These are phyloP conservation scores for Anableps anableps DNA, from an alignment of 2,797 vertebrate species.

Conservation along the genomic window DNA sequence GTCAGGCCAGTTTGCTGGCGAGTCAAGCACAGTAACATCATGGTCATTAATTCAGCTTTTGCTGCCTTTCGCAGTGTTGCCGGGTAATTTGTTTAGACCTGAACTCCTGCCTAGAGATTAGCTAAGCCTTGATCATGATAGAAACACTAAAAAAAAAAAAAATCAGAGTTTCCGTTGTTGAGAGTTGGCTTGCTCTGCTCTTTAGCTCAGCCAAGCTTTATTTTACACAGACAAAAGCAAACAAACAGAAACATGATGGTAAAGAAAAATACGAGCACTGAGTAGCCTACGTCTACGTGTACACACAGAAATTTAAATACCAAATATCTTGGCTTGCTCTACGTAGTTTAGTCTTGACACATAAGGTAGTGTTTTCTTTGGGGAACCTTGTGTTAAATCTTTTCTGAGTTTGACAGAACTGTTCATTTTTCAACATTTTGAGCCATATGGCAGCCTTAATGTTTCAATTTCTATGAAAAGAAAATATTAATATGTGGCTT, in stretches of 20 bases:
- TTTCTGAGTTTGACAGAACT: no score
- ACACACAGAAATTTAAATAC: neutral
- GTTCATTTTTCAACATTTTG: no score
- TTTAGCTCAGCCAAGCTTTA: no score
- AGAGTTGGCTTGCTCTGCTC: conserved; percentile 10
- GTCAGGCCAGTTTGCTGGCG: neutral
- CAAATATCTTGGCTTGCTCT: neutral
- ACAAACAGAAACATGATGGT: neutral
- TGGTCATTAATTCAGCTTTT: neutral
- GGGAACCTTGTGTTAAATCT: no score
- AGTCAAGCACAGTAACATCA: neutral
- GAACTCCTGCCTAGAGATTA: conserved; percentile 6
- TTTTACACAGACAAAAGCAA: neutral
- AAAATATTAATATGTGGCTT: no score
- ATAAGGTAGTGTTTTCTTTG: no score
- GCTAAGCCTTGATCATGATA: conserved; percentile 1
- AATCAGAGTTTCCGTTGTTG: neutral
- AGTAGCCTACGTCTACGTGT: neutral
- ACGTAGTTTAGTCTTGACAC: neutral
- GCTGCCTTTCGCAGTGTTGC: neutral
- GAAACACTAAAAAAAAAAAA: conserved; percentile 11
- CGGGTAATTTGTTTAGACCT: neutral
- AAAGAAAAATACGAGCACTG: neutral
- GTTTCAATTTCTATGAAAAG: no score
- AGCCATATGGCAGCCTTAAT: no score